Evolutionary conservation across 2,113 vertebrate genomes (phyloP).

Genomic region (Ia io): DNA sequence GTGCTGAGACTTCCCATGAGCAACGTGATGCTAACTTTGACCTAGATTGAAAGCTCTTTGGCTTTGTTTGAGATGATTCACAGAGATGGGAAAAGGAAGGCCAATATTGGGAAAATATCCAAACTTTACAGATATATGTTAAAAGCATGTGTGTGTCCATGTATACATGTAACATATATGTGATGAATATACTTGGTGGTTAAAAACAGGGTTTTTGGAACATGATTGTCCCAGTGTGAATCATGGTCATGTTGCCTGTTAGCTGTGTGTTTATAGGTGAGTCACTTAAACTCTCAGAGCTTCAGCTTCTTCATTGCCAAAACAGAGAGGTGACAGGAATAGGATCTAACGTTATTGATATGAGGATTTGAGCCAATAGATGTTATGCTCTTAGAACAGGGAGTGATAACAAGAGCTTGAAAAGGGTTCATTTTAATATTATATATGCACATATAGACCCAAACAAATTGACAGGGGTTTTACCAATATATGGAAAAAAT

Average conservation of each 20-base stretch:
- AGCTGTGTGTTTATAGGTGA: background rate
- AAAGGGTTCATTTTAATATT: background rate
- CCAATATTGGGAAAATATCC: background rate
- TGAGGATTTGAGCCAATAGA: background rate
- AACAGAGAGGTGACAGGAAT: background rate
- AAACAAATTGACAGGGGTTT: background rate
- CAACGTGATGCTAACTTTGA: background rate
- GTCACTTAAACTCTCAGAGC: background rate
- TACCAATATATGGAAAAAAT: background rate
- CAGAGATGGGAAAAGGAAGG: background rate
- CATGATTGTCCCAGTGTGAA: background rate
- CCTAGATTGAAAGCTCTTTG: background rate
- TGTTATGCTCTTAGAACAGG: background rate
- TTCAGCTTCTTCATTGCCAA: background rate
- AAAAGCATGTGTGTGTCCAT: background rate
- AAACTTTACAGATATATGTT: background rate
- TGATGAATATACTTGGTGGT: background rate
- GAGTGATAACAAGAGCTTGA: background rate
- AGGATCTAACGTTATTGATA: background rate
- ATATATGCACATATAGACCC: background rate
- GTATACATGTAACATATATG: background rate
- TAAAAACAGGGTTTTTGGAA: background rate
- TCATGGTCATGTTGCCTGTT: background rate
- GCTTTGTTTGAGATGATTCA: background rate
- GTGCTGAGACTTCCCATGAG: background rate